Conservation (phyloP, 2,888 invertebrate genomes). For the Mesopsocus fuscifrons region DNA sequence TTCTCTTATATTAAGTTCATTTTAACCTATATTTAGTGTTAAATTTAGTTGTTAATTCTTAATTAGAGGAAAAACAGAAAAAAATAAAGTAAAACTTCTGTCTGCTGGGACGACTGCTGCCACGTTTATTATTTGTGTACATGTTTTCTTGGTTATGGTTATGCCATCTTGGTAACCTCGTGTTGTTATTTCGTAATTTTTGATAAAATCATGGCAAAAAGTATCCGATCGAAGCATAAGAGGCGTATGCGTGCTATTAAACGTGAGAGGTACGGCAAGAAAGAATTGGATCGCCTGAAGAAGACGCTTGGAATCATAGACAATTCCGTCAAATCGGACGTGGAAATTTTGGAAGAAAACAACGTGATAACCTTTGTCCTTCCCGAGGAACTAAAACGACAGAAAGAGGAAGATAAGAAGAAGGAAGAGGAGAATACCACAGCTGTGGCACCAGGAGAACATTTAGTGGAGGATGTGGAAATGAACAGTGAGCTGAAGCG, state of each 20-base stretch:
- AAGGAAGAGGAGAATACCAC: background rate
- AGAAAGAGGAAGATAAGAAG: slow-evolving; percentile 3
- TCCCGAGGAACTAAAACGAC: background rate
- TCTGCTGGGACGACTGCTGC: no score
- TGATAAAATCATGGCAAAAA: slow-evolving; percentile 10
- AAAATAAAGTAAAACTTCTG: no score
- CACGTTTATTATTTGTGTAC: no score
- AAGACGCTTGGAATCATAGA: slow-evolving; percentile 3
- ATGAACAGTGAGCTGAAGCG: background rate
- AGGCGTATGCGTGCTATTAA: background rate
- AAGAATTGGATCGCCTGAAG: slow-evolving; percentile 1
- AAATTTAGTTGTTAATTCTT: no score
- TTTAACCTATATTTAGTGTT: no score
- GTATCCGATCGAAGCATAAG: background rate
- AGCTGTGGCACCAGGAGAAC: background rate
- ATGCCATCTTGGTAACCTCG: no score
- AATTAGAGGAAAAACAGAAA: no score
- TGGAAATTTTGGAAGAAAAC: background rate
- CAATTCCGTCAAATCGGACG: slow-evolving; percentile 2
- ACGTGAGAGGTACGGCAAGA: background rate
- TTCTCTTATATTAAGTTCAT: no score
- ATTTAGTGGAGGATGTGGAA: background rate
- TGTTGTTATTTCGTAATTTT: no score
- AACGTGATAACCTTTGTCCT: slow-evolving; percentile 1
- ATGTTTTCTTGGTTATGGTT: no score